These are phyloP conservation scores for Chaetops frenatus DNA, from an alignment of 2,113 vertebrate species.

Conservation along the genomic window DNA sequence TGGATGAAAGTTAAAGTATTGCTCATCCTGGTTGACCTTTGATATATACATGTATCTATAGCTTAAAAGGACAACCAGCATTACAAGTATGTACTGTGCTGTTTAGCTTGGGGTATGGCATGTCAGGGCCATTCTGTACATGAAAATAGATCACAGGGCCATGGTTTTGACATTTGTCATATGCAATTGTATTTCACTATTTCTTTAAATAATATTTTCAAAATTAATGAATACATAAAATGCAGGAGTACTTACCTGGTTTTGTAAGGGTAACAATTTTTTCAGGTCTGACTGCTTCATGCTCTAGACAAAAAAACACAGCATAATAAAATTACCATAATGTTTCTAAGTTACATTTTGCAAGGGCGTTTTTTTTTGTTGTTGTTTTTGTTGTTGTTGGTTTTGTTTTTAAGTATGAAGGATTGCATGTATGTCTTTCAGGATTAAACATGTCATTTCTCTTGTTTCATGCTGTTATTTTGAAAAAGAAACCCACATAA, in stretches of 20 bases:
- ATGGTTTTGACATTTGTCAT: neutral
- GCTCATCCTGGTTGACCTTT: neutral
- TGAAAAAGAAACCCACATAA: neutral
- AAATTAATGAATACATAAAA: neutral
- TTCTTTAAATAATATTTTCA: neutral
- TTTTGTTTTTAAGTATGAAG: neutral
- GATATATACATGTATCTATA: neutral
- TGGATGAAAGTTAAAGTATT: neutral
- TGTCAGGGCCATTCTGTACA: neutral
- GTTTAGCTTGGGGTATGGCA: neutral
- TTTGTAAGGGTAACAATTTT: conserved; percentile 49
- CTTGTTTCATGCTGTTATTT: neutral
- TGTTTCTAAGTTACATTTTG: neutral
- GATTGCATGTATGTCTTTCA: neutral
- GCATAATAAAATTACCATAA: neutral
- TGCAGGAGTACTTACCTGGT: conserved; percentile 29
- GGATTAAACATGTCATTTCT: neutral
- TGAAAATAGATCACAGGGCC: neutral
- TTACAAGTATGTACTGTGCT: neutral
- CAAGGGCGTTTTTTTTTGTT: neutral
- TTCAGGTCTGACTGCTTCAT: conserved; percentile 24
- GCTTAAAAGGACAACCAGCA: neutral
- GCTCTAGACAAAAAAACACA: conserved; percentile 46
- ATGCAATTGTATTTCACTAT: neutral
- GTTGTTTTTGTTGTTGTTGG: too few species aligned